Evolutionary conservation across 2,888 invertebrate species (phyloP).

Genomic region (Xanthorhoe spadicearia): DNA sequence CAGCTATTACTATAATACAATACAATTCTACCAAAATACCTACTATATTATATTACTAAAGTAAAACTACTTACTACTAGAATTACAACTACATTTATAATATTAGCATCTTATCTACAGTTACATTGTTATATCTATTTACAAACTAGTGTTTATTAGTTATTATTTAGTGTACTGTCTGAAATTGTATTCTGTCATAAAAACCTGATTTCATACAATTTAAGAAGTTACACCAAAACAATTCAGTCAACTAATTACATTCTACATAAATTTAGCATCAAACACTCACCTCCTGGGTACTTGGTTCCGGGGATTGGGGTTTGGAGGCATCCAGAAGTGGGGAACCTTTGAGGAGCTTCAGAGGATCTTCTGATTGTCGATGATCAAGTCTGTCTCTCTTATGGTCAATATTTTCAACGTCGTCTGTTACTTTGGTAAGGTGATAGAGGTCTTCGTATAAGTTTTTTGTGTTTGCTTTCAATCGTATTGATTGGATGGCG

Average conservation of each 20-base stretch:
- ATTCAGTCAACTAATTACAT: slow-evolving; percentile 39
- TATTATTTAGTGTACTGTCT: slow-evolving; percentile 28
- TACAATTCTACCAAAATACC: slow-evolving; percentile 3
- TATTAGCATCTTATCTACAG: slow-evolving; percentile 40
- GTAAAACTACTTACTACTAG: slow-evolving; percentile 16
- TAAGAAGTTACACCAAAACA: slow-evolving; percentile 29
- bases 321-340: slow-evolving; percentile 63
- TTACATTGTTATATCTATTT: slow-evolving; percentile 34
- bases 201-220: slow-evolving; percentile 26
- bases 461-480: background rate
- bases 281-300: slow-evolving; percentile 72
- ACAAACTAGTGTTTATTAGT: slow-evolving; percentile 29
- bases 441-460: background rate
- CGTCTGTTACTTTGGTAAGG: background rate
- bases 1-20: background rate
- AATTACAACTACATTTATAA: slow-evolving; percentile 8
- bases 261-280: slow-evolving; percentile 48
- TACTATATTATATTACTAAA: slow-evolving; percentile 5
- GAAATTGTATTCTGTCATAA: slow-evolving; percentile 32
- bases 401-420: slow-evolving; percentile 27
- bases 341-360: slow-evolving; percentile 64
- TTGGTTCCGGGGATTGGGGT: slow-evolving; percentile 68
- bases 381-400: slow-evolving; percentile 52
- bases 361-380: slow-evolving; percentile 42
- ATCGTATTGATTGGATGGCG: background rate